A percentile compares a stretch with the other conserved stretches of the same genome.
Conservation (phyloP, 2,797 vertebrate species). For the Cryptoprocta ferox region DNA sequence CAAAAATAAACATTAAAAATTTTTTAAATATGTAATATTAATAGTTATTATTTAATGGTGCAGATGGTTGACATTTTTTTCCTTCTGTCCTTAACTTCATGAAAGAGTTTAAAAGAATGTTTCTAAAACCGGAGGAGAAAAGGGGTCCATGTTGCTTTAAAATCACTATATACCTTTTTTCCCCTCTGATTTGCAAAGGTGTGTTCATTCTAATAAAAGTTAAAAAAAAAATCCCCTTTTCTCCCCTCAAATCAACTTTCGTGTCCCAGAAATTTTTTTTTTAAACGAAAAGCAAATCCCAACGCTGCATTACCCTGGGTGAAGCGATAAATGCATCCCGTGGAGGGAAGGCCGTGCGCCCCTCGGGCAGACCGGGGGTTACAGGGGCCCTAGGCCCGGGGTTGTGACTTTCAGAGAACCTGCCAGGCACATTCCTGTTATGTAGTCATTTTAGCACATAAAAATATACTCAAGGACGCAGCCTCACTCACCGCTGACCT, state of each 20-base stretch:
- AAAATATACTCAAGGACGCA: not conserved
- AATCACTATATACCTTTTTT: slow-evolving; percentile 87
- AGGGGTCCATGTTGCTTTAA: slow-evolving; percentile 89
- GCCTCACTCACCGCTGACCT: not conserved
- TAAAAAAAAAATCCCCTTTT: slow-evolving; percentile 79
- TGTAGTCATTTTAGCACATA: no score
- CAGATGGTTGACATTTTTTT: slow-evolving; percentile 85
- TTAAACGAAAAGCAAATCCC: slow-evolving; percentile 31
- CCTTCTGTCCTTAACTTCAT: slow-evolving; percentile 84
- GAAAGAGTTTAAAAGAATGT: slow-evolving; percentile 82
- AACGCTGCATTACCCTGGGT: accelerated
- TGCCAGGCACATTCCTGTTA: accelerated
- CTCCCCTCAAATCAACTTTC: slow-evolving; percentile 87
- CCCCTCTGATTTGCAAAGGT: slow-evolving; percentile 85
- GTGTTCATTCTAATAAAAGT: slow-evolving; percentile 87
- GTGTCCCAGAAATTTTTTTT: slow-evolving; percentile 88
- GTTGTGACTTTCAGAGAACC: not conserved
- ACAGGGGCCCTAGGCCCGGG: accelerated
- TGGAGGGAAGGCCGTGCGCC: not conserved
- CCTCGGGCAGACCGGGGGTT: no score
- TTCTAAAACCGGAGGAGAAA: slow-evolving; percentile 86
- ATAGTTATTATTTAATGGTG: slow-evolving; percentile 87
- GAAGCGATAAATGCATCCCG: accelerated
- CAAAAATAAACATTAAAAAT: slow-evolving; percentile 74
- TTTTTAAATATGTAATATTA: slow-evolving; percentile 85